phyloP scores from a whole-genome alignment of 2,888 invertebrate species.

The Caprella mutica region DNA sequence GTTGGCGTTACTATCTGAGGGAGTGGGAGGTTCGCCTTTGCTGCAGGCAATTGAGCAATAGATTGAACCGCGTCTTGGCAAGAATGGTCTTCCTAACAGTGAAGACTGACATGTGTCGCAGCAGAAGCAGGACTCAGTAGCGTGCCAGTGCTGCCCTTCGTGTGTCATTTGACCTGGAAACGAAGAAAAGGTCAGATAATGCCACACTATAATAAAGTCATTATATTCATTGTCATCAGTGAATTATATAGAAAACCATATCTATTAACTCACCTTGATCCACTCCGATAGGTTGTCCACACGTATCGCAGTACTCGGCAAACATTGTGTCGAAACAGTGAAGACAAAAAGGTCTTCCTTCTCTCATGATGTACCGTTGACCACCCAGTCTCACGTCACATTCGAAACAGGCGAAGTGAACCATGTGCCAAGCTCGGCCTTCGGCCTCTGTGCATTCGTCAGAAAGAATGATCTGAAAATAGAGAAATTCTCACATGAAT shows the following conservation, averaged over 20 bases:
- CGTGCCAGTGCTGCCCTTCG: constrained; percentile 97
- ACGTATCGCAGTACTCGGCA: constrained; percentile 93
- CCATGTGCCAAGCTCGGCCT: constrained; percentile 97
- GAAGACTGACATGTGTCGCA: constrained; percentile 76
- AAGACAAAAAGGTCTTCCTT: constrained; percentile 85
- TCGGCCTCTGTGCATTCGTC: constrained; percentile 99
- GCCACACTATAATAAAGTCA: no score
- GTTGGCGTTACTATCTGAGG: constrained; percentile 46
- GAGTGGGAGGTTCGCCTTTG: constrained; percentile 77
- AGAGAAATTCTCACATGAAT: neutral
- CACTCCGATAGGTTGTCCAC: constrained; percentile 89
- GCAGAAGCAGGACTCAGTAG: constrained; percentile 85
- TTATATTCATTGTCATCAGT: no score
- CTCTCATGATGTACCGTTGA: constrained; percentile 92
- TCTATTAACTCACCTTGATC: constrained; percentile 67
- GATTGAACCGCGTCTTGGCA: constrained; percentile 82
- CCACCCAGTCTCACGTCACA: constrained; percentile 91
- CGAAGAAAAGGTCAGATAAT: no score
- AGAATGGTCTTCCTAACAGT: constrained; percentile 71
- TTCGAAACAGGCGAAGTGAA: constrained; percentile 95
- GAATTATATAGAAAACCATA: no score
- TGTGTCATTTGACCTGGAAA: constrained; percentile 76
- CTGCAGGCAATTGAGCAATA: constrained; percentile 92
- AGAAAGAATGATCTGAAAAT: constrained; percentile 77
- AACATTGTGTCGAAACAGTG: constrained; percentile 91